Base-by-base conservation (phyloP, 2,888 invertebrate genomes). In the Dicyrtomina minuta region DNA sequence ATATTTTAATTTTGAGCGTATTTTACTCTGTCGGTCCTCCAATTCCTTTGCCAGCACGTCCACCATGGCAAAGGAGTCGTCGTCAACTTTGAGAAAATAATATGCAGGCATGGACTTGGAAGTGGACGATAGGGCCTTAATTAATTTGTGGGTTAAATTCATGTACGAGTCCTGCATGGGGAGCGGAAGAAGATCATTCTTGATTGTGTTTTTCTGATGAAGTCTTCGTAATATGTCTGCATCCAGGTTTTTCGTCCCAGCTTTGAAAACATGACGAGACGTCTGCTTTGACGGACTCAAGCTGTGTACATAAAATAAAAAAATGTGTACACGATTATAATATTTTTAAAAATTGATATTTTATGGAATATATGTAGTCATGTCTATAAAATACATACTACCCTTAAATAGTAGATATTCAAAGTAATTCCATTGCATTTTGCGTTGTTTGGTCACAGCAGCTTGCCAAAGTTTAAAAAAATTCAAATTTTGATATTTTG, bases 81-180 rank as follows among this genome's bases (percentile, higher is more conserved):
- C 96, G 82, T 99, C 98, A 80, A 90, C 90, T 84, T 99, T 99
- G 8, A 99, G 83, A 8, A 96, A 81, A 84, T 90, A 97, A 74
- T 87, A 84, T 81, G 87, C 90, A 22, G 85, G 79, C 13, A 81
- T 80, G 68, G 85, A 84, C 15, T 82, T 81, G 4, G 84, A 80
- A 1, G 88, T 72, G 78, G 84, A 83, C 33, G 85, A 83, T 44
- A 91, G 84, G 1, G 91, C 85, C 68, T 87, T 83, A 39, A 94
- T 80, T 61, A 97, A 82, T 84, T 98, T 98, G 56, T 84, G 81
- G 0, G 95, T 90, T 56, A 98, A 84, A 77, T 88, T 88, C 22
- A 83, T 82, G 81, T 96, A 97, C 1, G 86, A 86, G 79, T 98
- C 97, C 44, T 86, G 83, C 41, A 94, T 82, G 60, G 89, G 85